A percentile compares a stretch with the other conserved stretches of the same genome.
Evolutionary conservation across 2,797 vertebrate genomes (phyloP).

Genomic region (Moxostoma hubbsi): DNA sequence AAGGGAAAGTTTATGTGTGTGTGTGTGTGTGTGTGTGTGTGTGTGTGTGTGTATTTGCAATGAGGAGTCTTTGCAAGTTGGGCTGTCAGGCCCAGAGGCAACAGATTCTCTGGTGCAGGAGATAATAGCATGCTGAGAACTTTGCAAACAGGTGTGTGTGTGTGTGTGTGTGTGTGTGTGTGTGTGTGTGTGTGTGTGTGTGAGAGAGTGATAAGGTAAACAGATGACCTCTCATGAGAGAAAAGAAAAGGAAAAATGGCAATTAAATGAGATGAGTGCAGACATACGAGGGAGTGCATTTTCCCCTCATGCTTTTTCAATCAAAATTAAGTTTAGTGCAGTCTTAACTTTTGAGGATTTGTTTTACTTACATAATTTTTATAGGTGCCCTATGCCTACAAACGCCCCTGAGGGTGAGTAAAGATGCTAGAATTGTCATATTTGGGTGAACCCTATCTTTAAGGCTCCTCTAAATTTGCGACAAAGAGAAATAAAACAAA

Average conservation of each 20-base stretch:
- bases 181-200: no score
- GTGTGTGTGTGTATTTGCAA: not conserved
- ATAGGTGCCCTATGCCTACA: no score
- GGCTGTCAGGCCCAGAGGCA: conserved; percentile 70
- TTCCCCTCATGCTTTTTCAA: conserved; percentile 40
- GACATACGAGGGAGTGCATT: conserved; percentile 62
- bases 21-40: not conserved
- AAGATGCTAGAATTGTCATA: no score
- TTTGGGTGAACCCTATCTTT: no score
- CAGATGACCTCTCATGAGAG: conserved; percentile 58
- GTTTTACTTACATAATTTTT: no score
- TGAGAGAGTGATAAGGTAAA: conserved; percentile 60
- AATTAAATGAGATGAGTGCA: not conserved
- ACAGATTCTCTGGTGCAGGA: conserved; percentile 75
- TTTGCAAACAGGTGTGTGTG: conserved; percentile 79
- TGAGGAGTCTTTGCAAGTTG: conserved; percentile 19
- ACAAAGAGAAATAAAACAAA: not conserved
- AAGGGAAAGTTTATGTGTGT: not conserved
- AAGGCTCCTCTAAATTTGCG: no score
- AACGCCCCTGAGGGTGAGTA: no score
- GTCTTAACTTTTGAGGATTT: no score
- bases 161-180: conserved; percentile 34
- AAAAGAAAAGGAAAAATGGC: no score
- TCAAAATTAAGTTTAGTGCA: no score
- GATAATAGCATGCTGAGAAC: conserved; percentile 79